These are phyloP conservation scores for Furcifer pardalis DNA, from an alignment of 2,797 vertebrate genomes.

Conservation along the genomic window DNA sequence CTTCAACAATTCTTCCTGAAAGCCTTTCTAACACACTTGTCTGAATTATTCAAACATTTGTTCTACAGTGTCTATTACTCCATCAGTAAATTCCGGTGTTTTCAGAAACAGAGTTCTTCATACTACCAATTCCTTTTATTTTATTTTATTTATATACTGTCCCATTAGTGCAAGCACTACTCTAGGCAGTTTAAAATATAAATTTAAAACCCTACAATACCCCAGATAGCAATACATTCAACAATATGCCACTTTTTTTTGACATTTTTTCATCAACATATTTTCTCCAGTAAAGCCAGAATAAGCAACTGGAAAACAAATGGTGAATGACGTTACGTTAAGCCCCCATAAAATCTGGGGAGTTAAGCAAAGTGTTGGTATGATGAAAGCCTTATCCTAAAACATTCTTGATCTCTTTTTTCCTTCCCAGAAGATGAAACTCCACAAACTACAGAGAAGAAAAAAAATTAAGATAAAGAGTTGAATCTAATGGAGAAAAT, in stretches of 20 bases:
- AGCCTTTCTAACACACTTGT: not conserved
- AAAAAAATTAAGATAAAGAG: not conserved
- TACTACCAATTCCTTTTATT: not conserved
- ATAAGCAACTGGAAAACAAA: not conserved
- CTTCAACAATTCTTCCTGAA: not conserved
- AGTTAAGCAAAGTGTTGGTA: not conserved
- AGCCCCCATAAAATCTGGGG: not conserved
- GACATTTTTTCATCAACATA: not conserved
- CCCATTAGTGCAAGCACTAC: too few species aligned
- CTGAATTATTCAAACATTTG: not conserved
- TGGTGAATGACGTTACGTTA: not conserved
- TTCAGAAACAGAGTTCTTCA: not conserved
- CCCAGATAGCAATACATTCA: too few species aligned
- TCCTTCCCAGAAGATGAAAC: not conserved
- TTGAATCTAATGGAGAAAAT: slow-evolving; percentile 11
- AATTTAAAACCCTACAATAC: too few species aligned
- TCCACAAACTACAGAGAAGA: not conserved
- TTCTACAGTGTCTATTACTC: not conserved
- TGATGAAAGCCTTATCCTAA: not conserved
- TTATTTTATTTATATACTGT: too few species aligned
- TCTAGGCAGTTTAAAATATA: too few species aligned
- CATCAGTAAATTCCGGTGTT: not conserved
- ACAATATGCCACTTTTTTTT: not conserved
- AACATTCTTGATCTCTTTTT: not conserved
- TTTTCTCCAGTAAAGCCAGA: not conserved